Percentiles rank a stretch among this genome's conserved stretches.
phyloP scores from a whole-genome alignment of 2,113 vertebrate species.

The Planiliza haematocheilus region DNA sequence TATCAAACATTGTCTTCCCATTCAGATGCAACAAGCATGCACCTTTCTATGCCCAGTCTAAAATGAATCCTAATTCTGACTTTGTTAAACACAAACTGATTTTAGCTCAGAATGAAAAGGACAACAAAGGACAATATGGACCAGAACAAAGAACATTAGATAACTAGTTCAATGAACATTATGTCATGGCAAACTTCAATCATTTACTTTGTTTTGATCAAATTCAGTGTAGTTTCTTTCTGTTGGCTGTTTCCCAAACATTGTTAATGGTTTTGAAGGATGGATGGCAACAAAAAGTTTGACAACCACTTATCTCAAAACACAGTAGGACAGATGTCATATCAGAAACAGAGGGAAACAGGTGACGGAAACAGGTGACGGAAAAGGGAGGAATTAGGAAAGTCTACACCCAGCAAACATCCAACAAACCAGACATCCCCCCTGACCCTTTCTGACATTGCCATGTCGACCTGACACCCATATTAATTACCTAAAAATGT shows the following conservation, averaged over 20 bases:
- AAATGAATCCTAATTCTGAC: constrained; percentile 13
- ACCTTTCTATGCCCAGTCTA: constrained; percentile 25
- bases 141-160: no score
- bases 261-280: neutral
- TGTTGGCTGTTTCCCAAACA: neutral
- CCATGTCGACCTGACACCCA: constrained; percentile 11
- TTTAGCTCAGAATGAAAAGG: constrained; percentile 4
- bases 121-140: neutral
- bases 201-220: neutral
- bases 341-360: no score
- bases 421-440: neutral
- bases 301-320: no score
- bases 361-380: no score
- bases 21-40: neutral
- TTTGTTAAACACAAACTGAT: constrained; percentile 1
- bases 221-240: neutral
- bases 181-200: neutral
- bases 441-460: constrained; percentile 18
- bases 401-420: neutral
- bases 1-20: constrained; percentile 11
- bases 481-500: constrained; percentile 16
- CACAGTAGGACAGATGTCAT: no score
- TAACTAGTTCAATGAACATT: neutral
- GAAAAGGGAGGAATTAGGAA: no score
- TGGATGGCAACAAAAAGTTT: neutral